Percentiles rank a stretch among this genome's conserved stretches.
Conservation (phyloP, 2,113 vertebrate species). For the Fregata magnificens region DNA sequence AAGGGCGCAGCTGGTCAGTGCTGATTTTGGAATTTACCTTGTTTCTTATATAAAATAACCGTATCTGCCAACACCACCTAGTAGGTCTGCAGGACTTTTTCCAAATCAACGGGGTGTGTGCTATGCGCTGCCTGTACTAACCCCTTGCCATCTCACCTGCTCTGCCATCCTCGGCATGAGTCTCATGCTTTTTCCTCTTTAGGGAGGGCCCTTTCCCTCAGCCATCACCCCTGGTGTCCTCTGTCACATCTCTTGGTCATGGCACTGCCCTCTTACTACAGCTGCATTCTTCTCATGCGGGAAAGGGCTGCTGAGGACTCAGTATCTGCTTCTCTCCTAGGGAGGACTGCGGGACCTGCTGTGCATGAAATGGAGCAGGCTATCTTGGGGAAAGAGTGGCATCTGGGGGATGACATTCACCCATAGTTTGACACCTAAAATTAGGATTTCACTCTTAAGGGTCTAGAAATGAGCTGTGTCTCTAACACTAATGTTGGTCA, state of each 20-base stretch:
- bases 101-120: rapidly evolving
- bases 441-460: background rate
- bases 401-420: background rate
- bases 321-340: background rate
- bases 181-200: background rate
- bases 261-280: background rate
- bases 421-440: background rate
- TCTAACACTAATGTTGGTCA: background rate
- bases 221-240: background rate
- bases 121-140: background rate
- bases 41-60: background rate
- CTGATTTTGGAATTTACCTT: background rate
- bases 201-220: background rate
- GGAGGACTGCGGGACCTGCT: background rate
- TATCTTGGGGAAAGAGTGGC: background rate
- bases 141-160: background rate
- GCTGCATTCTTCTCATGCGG: background rate
- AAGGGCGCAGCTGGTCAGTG: background rate
- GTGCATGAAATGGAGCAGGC: background rate
- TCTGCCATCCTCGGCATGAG: background rate
- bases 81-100: background rate
- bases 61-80: background rate
- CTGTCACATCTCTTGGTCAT: background rate
- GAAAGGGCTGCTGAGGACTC: background rate
- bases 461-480: background rate